Base-by-base conservation (phyloP, 2,888 invertebrate species). In the Campaea margaritaria region DNA sequence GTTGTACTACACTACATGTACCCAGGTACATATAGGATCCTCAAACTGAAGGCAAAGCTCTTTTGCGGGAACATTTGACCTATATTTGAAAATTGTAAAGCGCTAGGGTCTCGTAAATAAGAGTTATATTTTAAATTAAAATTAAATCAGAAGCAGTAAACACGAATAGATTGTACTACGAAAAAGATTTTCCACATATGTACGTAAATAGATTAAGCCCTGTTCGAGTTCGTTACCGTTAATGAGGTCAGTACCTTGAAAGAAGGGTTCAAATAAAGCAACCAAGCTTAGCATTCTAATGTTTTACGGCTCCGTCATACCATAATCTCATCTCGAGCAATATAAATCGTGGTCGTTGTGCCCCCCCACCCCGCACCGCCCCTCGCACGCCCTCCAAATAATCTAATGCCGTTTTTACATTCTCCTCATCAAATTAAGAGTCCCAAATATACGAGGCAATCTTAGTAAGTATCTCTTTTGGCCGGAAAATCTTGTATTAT, bases 351-450 rank as follows among this genome's bases (percentile, higher is more conserved):
- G 78, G 77, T 73, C 68, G 65, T 58, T 70, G 70, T 51, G 64
- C 66, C 65, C 62, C 58, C 53, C 46, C 59, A 41, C 56, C 21
- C 68, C 60, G 39, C 51, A 48, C 21, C 58, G 36, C 67, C 41
- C 41, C 56, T 49, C 64, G 58, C 69, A 64, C 75, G 73, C 73
- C 76, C 72, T 67, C 65, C 70, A 65, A 73, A 78, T 84, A 82
- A 81, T 78, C 77, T 83, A 83, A 84, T 78, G 81, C 76, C 80
- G 74, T 83, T 86, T 87, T 86, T 85, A 85, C 85, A 84, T 83
- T 81, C 79, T 72, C 70, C 78, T 85, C 85, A 83, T 87, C 83
- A 85, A 86, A 87, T 87, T 86, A 87, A 86, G 82, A 82, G 78
- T 72, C 76, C 75, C 78, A 83, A 81, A 81, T 83, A 81, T 83